Evolutionary conservation across 2,113 vertebrate genomes (phyloP), one percentile per base, ranked within the genome.

Genomic region (Mystacornis crossleyi): DNA sequence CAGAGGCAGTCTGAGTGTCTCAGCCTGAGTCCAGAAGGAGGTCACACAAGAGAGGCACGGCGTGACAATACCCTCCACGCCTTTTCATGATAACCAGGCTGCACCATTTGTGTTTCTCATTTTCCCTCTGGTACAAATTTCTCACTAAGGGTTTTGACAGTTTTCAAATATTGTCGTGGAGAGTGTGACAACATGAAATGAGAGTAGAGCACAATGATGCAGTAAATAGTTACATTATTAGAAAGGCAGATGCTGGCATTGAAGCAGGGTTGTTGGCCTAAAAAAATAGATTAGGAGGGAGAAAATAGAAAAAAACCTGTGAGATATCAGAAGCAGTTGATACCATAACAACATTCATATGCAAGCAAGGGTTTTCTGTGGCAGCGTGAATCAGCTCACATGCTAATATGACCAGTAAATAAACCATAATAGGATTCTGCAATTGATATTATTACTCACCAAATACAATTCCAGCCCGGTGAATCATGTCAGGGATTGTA

Each of bases 221-320:
- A 97, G 96, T 93, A 97, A 96, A 96, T 93, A 96, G 96, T 96
- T 93, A 95, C 89, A 92, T 94, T 94, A 96, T 96, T 96, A 90
- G 89, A 95, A 92, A 95, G 93, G 91, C 94, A 95, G 94, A 95
- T 97, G 80, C 92, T 93, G 62, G 83, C 62, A 82, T 40, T 87
- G 96, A 96, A 96, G 94, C 94, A 94, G 87, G 69, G 54, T 91
- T 94, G 91, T 95, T 90, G 93, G 87, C 73, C 93, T 90, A 86
- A 96, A 95, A 86, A 96, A 97, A 90, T 81, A 95, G 81, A 95
- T 89, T 95, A 91, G 42, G 61, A 91, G 61, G n/a, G 50, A 95
- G 87, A 94, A 94, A 91, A 94, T 42, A 91, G 89, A 81, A 93
- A 91, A 94, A 96, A 89, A 36, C 42, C 50, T 73, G 34, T 78